Evolutionary conservation across 1,140 invertebrate species (phyloP), one percentile per base, ranked within the genome.

Genomic region (Anoplolepis gracilipes): DNA sequence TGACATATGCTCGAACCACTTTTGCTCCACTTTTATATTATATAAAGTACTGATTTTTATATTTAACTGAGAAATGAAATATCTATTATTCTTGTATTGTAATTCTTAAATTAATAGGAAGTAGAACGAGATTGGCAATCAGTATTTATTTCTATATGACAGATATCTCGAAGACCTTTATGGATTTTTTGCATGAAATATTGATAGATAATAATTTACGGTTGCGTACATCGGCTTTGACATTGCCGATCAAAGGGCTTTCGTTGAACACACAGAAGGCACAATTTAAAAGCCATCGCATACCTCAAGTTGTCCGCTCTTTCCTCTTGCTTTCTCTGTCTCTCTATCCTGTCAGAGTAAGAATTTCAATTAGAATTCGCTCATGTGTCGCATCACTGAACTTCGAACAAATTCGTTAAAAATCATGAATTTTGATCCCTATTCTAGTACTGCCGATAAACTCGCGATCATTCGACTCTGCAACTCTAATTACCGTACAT

Each of bases 361-460:
- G 81, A 88, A 88, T 88, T 88, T 87, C 86, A 88, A 90, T 90
- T 90, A 90, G 59, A 90, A 77, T 42, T 10, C 57, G 55, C 55
- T 59, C 46, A 30, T 42, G 28, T 30, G 55, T 73, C 36, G 33
- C 57, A 55, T 72, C 70, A 77, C 55, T 69, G 70, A 86, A 57
- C 49, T 85, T 61, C 28, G 57, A 73, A 22, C 36, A 59, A n/a
- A n/a, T 72, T 61, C 65, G 57, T 82, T 88, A 76, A 69, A 86
- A 72, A 53, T 79, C 70, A 61, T 33, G 0, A 42, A 62, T 30
- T 46, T 64, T 62, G 25, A 85, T 85, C 49, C 55, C 19, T 53
- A 46, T 77, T 85, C 25, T 67, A 55, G n/a, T 67, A 67, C 25
- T 25, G 36, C 25, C n/a, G 53, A 72, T 72, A 55, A 81, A 72